Conservation (phyloP, 2,888 invertebrate genomes). For the Lordiphosa fenestrarum region DNA sequence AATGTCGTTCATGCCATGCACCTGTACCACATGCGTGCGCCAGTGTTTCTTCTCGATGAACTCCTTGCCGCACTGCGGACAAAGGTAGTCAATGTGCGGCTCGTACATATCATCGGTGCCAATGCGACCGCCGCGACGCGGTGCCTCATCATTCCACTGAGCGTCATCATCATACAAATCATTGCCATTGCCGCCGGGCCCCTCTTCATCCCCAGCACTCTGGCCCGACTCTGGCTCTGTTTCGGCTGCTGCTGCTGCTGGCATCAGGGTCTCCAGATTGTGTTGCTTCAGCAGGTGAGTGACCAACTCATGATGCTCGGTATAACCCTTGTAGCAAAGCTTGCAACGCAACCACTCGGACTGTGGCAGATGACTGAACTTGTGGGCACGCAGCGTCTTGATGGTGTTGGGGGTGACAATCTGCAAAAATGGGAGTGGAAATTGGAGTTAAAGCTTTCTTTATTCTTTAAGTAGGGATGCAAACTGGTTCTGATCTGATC, state of each 20-base stretch:
- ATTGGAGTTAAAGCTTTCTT: too few relatives aligned
- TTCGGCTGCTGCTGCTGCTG: conserved; percentile 21
- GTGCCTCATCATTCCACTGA: conserved; percentile 46
- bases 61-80: conserved; percentile 75
- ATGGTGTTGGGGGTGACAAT: conserved; percentile 63
- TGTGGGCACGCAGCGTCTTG: conserved; percentile 65
- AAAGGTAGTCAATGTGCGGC: conserved; percentile 74
- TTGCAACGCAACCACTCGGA: conserved; percentile 76
- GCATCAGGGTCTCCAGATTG: conserved; percentile 51
- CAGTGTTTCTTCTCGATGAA: conserved; percentile 74
- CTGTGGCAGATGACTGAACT: conserved; percentile 69
- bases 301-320: conserved; percentile 55
- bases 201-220: conserved; percentile 21
- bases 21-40: conserved; percentile 73
- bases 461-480: too few relatives aligned
- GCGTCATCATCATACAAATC: conserved; percentile 40
- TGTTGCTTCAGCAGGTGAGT: conserved; percentile 66
- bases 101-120: conserved; percentile 64
- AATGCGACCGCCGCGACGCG: conserved; percentile 60
- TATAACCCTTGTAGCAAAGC: conserved; percentile 66
- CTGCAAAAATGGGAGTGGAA: conserved; percentile 20
- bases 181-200: conserved; percentile 35
- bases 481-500: too few relatives aligned
- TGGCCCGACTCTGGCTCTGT: conserved; percentile 13
- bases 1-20: conserved; percentile 72